A percentile compares a stretch with the other conserved stretches of the same genome.
These are phyloP conservation scores for Torymus aiolomorphi DNA, from an alignment of 2,888 invertebrate genomes.

Conservation along the genomic window DNA sequence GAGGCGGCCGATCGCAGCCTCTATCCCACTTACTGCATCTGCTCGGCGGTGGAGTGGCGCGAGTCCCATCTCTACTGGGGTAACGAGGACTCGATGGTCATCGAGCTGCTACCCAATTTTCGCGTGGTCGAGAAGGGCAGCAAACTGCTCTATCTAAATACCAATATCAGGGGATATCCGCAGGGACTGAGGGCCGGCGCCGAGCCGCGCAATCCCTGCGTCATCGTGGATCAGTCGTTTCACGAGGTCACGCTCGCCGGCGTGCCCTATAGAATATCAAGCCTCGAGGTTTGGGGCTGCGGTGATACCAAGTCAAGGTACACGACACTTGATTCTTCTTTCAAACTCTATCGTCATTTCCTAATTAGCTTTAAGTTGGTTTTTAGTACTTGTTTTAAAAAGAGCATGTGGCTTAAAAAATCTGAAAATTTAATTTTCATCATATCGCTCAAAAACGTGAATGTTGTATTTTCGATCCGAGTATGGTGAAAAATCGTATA, in stretches of 20 bases:
- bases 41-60: conserved; percentile 88
- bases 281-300: conserved; percentile 88
- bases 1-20: conserved; percentile 74
- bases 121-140: conserved; percentile 80
- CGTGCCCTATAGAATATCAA: conserved; percentile 76
- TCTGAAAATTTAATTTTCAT: too few relatives aligned
- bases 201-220: conserved; percentile 86
- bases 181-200: conserved; percentile 88
- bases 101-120: conserved; percentile 86
- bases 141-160: conserved; percentile 90
- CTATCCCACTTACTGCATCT: conserved; percentile 85
- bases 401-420: too few relatives aligned
- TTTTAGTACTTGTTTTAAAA: too few relatives aligned
- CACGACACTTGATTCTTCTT: neutral
- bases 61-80: conserved; percentile 92
- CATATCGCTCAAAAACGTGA: too few relatives aligned
- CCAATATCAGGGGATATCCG: conserved; percentile 89
- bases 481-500: too few relatives aligned
- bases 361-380: too few relatives aligned
- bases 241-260: conserved; percentile 70
- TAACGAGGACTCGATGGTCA: conserved; percentile 84
- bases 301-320: conserved; percentile 82
- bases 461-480: too few relatives aligned
- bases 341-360: too few relatives aligned
- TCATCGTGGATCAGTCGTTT: conserved; percentile 81